phyloP scores from a whole-genome alignment of 1,140 invertebrate species.

The Parapsyche elsis region DNA sequence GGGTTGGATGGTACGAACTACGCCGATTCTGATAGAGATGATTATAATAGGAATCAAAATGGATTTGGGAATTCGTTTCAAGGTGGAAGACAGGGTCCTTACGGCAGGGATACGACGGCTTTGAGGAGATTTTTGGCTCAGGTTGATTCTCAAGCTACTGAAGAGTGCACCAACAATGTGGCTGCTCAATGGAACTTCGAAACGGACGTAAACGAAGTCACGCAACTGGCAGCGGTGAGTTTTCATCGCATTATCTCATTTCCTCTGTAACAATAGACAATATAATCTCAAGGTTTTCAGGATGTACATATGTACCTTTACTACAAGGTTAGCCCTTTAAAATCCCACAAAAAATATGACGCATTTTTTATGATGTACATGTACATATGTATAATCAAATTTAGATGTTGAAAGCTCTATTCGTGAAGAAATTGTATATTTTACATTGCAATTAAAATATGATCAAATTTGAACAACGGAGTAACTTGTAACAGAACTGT shows the following conservation, averaged over 20 bases:
- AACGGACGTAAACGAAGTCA: slow-evolving; percentile 85
- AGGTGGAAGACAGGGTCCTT: slow-evolving; percentile 55
- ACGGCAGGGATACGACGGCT: slow-evolving; percentile 59
- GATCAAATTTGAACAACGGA: too few species aligned
- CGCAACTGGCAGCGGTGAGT: slow-evolving; percentile 85
- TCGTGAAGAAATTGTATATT: too few species aligned
- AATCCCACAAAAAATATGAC: too few species aligned
- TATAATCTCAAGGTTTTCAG: too few species aligned
- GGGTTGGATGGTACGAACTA: slow-evolving; percentile 37
- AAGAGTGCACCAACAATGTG: slow-evolving; percentile 84
- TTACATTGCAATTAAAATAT: too few species aligned
- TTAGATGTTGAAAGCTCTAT: too few species aligned
- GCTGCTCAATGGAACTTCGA: slow-evolving; percentile 89
- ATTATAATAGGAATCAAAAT: slow-evolving; percentile 40
- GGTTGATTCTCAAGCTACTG: slow-evolving; percentile 77
- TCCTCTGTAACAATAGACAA: too few species aligned
- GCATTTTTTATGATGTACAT: too few species aligned
- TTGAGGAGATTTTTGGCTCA: slow-evolving; percentile 70
- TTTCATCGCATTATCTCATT: neutral
- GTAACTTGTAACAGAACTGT: too few species aligned
- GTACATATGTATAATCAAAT: too few species aligned
- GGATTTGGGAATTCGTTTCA: slow-evolving; percentile 39
- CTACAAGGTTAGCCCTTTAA: too few species aligned
- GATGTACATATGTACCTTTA: too few species aligned
- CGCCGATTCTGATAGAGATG: slow-evolving; percentile 23